phyloP scores from a whole-genome alignment of 2,888 invertebrate genomes.

The Rhimphoctona megacephalus region DNA sequence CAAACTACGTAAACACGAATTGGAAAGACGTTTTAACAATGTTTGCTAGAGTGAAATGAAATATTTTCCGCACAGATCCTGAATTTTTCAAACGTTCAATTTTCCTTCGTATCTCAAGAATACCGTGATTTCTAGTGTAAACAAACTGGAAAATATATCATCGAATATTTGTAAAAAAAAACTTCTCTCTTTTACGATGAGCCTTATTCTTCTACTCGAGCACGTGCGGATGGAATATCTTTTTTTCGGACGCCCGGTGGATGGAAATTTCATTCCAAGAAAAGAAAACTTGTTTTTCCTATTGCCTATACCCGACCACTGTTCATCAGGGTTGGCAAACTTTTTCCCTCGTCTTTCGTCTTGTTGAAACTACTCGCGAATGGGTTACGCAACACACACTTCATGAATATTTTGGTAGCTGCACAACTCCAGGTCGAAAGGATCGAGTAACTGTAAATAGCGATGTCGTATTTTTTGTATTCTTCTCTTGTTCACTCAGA shows the following conservation, averaged over 20 bases:
- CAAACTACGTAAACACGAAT: background rate
- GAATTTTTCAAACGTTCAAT: background rate
- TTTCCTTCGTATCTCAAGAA: no score
- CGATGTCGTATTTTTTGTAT: conserved; percentile 27
- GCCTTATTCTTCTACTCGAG: conserved; percentile 66
- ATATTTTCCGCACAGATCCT: background rate
- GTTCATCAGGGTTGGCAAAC: conserved; percentile 48
- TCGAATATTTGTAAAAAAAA: conserved; percentile 34
- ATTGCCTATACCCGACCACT: conserved; percentile 24
- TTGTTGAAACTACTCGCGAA: conserved; percentile 65
- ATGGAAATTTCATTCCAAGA: conserved; percentile 64
- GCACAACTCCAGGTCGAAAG: conserved; percentile 73
- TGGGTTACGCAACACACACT: conserved; percentile 74
- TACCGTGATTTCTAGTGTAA: background rate
- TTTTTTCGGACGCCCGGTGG: background rate
- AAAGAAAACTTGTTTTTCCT: conserved; percentile 71
- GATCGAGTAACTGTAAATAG: conserved; percentile 72
- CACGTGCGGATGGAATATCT: conserved; percentile 69
- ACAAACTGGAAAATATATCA: conserved; percentile 34
- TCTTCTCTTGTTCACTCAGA: conserved; percentile 30
- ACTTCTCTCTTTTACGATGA: conserved; percentile 5
- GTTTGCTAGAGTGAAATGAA: background rate
- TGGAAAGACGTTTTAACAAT: background rate
- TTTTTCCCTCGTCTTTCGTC: conserved; percentile 18
- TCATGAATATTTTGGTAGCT: conserved; percentile 77